phyloP scores from a whole-genome alignment of 2,113 vertebrate species.

The Xyliphius kryptos region DNA sequence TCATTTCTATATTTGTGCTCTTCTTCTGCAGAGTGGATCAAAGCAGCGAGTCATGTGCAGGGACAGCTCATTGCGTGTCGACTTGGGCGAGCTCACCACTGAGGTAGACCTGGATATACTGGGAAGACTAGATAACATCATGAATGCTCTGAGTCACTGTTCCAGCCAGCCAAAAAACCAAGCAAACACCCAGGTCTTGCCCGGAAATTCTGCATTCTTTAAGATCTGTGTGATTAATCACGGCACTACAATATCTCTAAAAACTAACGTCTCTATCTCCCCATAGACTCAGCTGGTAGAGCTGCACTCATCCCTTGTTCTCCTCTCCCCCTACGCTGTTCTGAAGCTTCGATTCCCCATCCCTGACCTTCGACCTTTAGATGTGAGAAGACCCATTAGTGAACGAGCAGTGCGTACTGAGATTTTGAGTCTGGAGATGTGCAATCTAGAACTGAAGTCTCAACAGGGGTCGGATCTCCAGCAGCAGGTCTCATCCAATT shows the following conservation, averaged over 20 bases:
- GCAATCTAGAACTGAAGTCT: constrained; percentile 66
- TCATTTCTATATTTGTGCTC: too few species aligned
- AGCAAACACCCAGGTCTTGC: constrained; percentile 47
- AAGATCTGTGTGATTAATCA: background rate
- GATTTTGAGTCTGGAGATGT: constrained; percentile 70
- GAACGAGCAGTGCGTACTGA: constrained; percentile 70
- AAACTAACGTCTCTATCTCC: background rate
- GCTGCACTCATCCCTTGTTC: constrained; percentile 57
- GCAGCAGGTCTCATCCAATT: constrained; percentile 31
- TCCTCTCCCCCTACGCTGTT: constrained; percentile 68
- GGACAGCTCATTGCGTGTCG: constrained; percentile 57
- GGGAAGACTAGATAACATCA: constrained; percentile 56
- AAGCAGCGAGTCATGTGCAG: constrained; percentile 60
- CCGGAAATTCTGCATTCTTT: background rate
- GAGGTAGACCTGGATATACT: constrained; percentile 69
- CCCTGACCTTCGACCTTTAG: constrained; percentile 71
- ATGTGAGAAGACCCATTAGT: constrained; percentile 60
- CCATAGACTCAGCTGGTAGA: constrained; percentile 32
- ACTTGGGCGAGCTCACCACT: constrained; percentile 61
- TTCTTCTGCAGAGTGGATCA: constrained; percentile 46
- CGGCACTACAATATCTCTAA: background rate
- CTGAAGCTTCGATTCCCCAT: constrained; percentile 78
- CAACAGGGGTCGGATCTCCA: constrained; percentile 63
- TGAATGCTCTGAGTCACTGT: constrained; percentile 56
- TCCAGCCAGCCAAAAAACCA: constrained; percentile 42